Base-by-base conservation (phyloP, 2,797 vertebrate genomes). In the Ciconia nigra region DNA sequence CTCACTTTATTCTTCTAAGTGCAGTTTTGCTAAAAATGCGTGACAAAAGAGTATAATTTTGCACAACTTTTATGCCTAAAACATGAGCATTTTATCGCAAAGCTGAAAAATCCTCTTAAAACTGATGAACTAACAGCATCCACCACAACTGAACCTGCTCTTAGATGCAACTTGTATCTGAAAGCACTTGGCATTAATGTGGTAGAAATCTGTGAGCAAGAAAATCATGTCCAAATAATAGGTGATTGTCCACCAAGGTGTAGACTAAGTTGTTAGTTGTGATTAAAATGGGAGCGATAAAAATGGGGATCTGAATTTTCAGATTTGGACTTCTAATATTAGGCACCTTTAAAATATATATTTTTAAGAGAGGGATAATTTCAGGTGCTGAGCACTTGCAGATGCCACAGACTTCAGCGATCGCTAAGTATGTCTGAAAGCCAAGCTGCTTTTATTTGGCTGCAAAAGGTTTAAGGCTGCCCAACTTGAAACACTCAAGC, bases 1-100 rank as follows among this genome's bases (percentile, higher is more conserved):
- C 95, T 97, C 95, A 93, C 57, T 96, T 95, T 96, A 95, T 97
- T 97, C 97, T 96, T 97, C 92, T 96, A 95, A 96, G 42, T 83
- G 78, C 93, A 89, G 95, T 96, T 95, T 95, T 96, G 86, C 93
- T 96, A 93, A 93, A 95, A 95, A 90, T 82, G 86, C 69, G 65
- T 96, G 73, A 95, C n/a, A 72, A 96, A 87, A 96, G 59, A 91
- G 59, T 97, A 87, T 91, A 92, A 87, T 95, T 97, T 97, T 96
- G 82, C 96, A 96, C 91, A 94, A 95, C 95, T 97, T 97, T 35
- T 98, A 96, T 96, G 91, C 78, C 83, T 95, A 85, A 94, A 94
- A 61, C 66, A 55, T 9, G 28, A 90, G 44, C 57, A 54, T 94
- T 97, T 94, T 96, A 93, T 92, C 87, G 81, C 79, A 78, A 92